Conservation (phyloP, 2,888 invertebrate species). For the Xestia xanthographa region DNA sequence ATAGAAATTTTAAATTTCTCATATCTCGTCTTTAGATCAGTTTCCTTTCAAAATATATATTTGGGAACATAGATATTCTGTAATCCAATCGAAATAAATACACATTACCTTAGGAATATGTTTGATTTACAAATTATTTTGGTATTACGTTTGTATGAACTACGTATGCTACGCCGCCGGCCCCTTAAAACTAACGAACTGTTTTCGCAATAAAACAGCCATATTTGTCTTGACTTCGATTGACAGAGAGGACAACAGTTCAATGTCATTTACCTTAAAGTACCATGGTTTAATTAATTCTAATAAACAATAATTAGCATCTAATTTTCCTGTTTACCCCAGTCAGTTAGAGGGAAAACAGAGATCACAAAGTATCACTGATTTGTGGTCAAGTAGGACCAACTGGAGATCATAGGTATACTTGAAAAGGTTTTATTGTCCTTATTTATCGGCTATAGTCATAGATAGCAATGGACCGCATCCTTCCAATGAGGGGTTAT, state of each 20-base stretch:
- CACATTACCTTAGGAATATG: too few species aligned
- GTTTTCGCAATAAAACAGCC: not conserved
- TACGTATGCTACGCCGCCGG: too few species aligned
- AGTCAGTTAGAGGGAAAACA: conserved; percentile 33
- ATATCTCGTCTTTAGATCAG: too few species aligned
- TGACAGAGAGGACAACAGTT: not conserved
- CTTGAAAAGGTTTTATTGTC: not conserved
- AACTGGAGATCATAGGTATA: not conserved
- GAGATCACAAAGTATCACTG: conserved; percentile 8
- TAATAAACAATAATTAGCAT: conserved; percentile 30
- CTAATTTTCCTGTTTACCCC: conserved; percentile 53
- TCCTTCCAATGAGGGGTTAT: too few species aligned
- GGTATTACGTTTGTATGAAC: too few species aligned
- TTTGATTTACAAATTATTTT: too few species aligned
- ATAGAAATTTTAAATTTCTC: too few species aligned
- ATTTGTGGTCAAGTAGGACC: conserved; percentile 18
- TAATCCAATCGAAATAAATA: too few species aligned
- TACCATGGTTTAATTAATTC: conserved; percentile 27
- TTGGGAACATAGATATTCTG: too few species aligned
- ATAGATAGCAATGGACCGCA: not conserved
- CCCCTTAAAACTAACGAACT: too few species aligned
- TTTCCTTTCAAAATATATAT: too few species aligned
- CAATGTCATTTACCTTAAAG: not conserved
- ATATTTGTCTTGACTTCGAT: not conserved
- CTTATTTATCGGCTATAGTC: not conserved